These are phyloP conservation scores for Bimastos eiseni DNA, from an alignment of 2,888 invertebrate species.

Conservation along the genomic window DNA sequence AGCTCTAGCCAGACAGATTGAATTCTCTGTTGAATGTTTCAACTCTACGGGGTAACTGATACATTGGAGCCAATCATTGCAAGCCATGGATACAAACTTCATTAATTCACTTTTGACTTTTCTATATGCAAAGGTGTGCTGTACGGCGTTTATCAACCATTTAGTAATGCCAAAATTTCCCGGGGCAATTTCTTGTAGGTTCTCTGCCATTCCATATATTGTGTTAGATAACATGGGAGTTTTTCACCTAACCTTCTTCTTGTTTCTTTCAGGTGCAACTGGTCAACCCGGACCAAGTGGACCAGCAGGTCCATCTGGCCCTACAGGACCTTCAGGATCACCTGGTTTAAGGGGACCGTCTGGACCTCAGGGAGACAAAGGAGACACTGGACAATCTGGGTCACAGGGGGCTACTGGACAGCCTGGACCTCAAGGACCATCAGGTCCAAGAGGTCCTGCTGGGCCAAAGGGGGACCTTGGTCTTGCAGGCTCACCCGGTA, in stretches of 20 bases:
- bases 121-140: too few species aligned
- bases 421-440: conserved; percentile 33
- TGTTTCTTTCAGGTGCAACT: conserved; percentile 35
- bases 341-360: conserved; percentile 34
- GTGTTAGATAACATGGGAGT: background rate
- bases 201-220: background rate
- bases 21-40: too few species aligned
- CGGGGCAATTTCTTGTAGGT: too few species aligned
- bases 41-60: too few species aligned
- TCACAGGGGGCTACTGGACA: conserved; percentile 25
- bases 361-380: conserved; percentile 37
- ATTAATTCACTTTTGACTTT: too few species aligned
- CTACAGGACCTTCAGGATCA: conserved; percentile 34
- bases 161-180: too few species aligned
- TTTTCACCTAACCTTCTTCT: conserved; percentile 2
- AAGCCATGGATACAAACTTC: too few species aligned
- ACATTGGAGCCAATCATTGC: too few species aligned
- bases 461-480: conserved; percentile 42
- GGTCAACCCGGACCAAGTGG: conserved; percentile 39
- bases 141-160: too few species aligned
- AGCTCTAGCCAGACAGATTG: background rate
- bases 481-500: conserved; percentile 34
- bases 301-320: conserved; percentile 36
- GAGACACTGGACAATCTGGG: conserved; percentile 29
- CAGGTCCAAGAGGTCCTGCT: conserved; percentile 36